Evolutionary conservation across 2,113 vertebrate species (phyloP), one percentile per base, ranked within the genome.

Genomic region (Panthera uncia): DNA sequence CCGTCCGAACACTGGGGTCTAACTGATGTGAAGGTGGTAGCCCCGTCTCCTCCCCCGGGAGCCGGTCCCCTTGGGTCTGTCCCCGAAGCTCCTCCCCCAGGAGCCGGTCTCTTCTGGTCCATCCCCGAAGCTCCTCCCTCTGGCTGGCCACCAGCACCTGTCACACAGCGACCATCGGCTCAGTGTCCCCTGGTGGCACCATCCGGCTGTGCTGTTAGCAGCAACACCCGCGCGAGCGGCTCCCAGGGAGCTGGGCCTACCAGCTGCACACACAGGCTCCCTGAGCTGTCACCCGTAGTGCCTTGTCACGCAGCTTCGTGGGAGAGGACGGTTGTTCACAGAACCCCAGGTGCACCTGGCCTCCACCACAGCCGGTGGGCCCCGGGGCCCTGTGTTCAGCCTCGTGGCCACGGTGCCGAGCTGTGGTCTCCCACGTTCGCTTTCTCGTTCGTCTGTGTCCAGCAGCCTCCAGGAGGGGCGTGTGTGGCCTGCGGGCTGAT

Each of bases 401-500:
- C n/a, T 27, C 0, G 5, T 6, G 36, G 69, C 38, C 1, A 68
- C 7, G 10, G 18, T 7, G 11, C 33, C 0, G 55, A 45, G 52
- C 19, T 63, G 21, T 25, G 61, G 61, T 23, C n/a, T 1, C 27
- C 61, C 61, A 12, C 25, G 10, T 65, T 13, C 4, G 10, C 10
- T 29, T 12, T 29, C 63, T 27, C 27, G 63, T 12, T 65, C 25
- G 4, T 65, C 63, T 5, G 10, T 29, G 25, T 12, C 63, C 63
- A 4, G 3, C 27, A 19, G 63, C 21, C n/a, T 36, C 36, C 73
- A 4, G 25, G 38, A 25, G 38, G 25, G 86, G 27, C 45, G 6
- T 25, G 9, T 6, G 3, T n/a, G 16, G 36, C 18, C 50, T 3
- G 1, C 0, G 2, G 74, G 48, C 0, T 0, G 48, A 7, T 9